Base-by-base conservation (phyloP, 2,888 invertebrate genomes). In the Chymomyza caudatula region DNA sequence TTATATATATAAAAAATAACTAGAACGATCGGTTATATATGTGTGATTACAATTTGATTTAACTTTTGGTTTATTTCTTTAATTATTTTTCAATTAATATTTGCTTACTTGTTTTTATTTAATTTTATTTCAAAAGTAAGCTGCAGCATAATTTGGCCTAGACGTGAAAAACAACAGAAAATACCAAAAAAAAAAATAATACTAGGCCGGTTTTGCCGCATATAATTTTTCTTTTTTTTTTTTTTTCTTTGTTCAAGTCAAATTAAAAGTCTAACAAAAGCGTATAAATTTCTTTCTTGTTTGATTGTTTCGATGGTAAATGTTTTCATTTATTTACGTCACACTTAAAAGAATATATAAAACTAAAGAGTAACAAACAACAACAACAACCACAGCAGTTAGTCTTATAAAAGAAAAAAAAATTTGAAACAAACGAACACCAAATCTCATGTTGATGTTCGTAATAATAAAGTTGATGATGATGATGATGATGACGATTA, bases 221-320 rank as follows among this genome's bases (percentile, higher is more conserved):
- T 20, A 13, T 15, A 60, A 60, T 66, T 47, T 43, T 57, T 29
- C 44, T 17, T 15, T 15, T 43, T 64, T 62, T 67, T 63, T 56
- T 64, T 56, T 63, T 67, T 60, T 65, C 69, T 67, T 68, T 61
- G 63, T 69, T 67, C 54, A 71, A 72, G 57, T 75, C 52, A 47
- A 44, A 29, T 13, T 23, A 29, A 63, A 63, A 56, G 25, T 44
- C 29, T 29, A 69, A 67, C 37, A 68, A 71, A 77, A 78, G 78
- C 79, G 74, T 78, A 87, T 74, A 87, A 88, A 89, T 89, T 89
- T 88, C 86, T 89, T 89, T 89, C 88, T 89, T 88, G 85, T 89
- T 89, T 89, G 89, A 89, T 89, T 89, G 89, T 89, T 89, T 89
- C 88, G 81, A 87, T 87, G 88, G 87, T 88, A 87, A 87, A 88